Evolutionary conservation across 2,888 invertebrate genomes (phyloP), one percentile per base, ranked within the genome.

Genomic region (Machimus rusticus): DNA sequence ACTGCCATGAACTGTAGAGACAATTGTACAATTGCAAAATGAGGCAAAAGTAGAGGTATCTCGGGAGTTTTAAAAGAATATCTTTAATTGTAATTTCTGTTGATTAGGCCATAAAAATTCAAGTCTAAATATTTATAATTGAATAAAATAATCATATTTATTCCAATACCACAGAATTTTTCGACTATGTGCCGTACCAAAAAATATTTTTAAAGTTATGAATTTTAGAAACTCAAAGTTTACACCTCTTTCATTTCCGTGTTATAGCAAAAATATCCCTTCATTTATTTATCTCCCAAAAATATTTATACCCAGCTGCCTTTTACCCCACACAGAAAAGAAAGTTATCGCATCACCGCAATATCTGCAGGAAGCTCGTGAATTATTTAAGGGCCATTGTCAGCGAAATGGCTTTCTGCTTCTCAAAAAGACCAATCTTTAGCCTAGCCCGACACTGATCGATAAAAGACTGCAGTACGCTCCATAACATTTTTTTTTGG

Each of bases 331-430:
- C 28, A 66, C 23, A 39, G 39, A 57, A 57, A 66, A 57, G n/a
- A 66, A 28, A 66, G 57, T 37, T 43, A 28, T 74, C 85, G 74
- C 46, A 23, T 84, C 57, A 19, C 85, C 85, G 46, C 85, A 85
- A 74, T 85, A 85, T 85, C 85, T 85, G 85, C 74, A 85, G 46
- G 43, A 66, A 46, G 74, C 85, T 85, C 43, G 74, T 85, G 74
- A 85, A 85, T 85, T 85, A 85, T 85, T 85, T 85, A 85, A 85
- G 46, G 74, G 74, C 85, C 34, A 74, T 85, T 85, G 85, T 85
- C 74, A 46, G 85, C 74, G 74, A 85, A 85, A 85, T 85, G 74
- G 85, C 19, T 85, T 74, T 85, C 46, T 85, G 31, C 39, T 46
- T 31, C 74, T 85, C 43, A 23, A 85, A 85, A 43, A 74, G 34